Percentiles rank a stretch among this genome's conserved stretches.
These are phyloP conservation scores for Caenorhabditis tropicalis DNA, from an alignment of 1,140 invertebrate species.

Conservation along the genomic window DNA sequence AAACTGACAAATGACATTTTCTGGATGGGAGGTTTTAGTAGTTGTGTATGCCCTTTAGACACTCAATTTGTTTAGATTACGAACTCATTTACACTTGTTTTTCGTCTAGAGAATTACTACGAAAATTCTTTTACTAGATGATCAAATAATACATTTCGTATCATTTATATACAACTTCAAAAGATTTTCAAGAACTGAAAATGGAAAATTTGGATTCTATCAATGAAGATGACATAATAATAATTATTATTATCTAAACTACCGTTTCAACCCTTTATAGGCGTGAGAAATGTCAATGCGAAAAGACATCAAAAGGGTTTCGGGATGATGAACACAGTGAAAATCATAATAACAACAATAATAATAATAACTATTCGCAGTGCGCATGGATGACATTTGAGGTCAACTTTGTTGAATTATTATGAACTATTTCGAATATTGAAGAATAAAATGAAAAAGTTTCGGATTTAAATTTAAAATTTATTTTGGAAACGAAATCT, in stretches of 20 bases:
- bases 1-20: conserved; percentile 39
- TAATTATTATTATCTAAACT: too few relatives aligned
- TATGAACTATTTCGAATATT: conserved; percentile 7
- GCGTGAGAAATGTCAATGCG: not conserved
- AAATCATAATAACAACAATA: conserved; percentile 28
- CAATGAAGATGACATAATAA: not conserved
- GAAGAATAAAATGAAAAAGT: not conserved
- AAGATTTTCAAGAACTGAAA: too few relatives aligned
- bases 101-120: not conserved
- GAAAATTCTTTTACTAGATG: not conserved
- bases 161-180: too few relatives aligned
- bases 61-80: conserved; percentile 42
- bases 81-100: conserved; percentile 35
- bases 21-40: conserved; percentile 27
- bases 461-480: not conserved
- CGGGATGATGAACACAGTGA: conserved; percentile 21
- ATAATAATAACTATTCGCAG: not conserved
- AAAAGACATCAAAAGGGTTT: not conserved
- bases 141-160: not conserved
- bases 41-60: conserved; percentile 9
- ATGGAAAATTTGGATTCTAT: too few relatives aligned
- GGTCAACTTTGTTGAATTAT: conserved; percentile 34
- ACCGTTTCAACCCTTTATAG: too few relatives aligned
- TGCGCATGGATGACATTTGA: conserved; percentile 38
- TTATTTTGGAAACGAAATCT: not conserved